A percentile compares a stretch with the other conserved stretches of the same genome.
Evolutionary conservation across 2,113 vertebrate species (phyloP).

Genomic region (Bubalus kerabau): DNA sequence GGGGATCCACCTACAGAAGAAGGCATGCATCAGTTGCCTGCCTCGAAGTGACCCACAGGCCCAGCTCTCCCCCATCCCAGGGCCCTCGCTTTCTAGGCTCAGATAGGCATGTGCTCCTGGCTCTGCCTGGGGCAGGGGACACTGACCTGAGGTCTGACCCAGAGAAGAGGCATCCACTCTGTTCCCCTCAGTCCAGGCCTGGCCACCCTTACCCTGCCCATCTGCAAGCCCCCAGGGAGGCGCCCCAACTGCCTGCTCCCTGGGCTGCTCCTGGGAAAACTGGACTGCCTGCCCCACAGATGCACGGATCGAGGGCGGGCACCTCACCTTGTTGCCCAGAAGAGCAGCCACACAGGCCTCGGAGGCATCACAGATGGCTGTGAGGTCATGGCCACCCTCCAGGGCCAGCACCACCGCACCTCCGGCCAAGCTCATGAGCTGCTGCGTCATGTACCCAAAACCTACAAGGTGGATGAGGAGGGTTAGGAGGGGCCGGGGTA

Average conservation of each 20-base stretch:
- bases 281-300: background rate
- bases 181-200: background rate
- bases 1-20: conserved; percentile 83
- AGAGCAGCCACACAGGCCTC: conserved; percentile 92
- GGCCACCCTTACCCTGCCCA: background rate
- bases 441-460: conserved; percentile 94
- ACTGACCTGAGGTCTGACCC: background rate
- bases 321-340: conserved; percentile 90
- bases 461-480: conserved; percentile 74
- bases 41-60: background rate
- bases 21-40: background rate
- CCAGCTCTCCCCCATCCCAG: background rate
- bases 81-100: background rate
- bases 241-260: background rate
- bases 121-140: background rate
- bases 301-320: accelerated
- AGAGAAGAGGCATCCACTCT: background rate
- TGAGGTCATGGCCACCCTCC: conserved; percentile 92
- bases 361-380: conserved; percentile 92
- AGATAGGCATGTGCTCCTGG: background rate
- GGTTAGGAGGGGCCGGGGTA: accelerated
- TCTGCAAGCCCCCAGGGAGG: background rate
- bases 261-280: background rate
- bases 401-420: conserved; percentile 90
- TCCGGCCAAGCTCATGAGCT: conserved; percentile 92